These are phyloP conservation scores for Smithornis capensis DNA, from an alignment of 2,113 vertebrate genomes.

Conservation along the genomic window DNA sequence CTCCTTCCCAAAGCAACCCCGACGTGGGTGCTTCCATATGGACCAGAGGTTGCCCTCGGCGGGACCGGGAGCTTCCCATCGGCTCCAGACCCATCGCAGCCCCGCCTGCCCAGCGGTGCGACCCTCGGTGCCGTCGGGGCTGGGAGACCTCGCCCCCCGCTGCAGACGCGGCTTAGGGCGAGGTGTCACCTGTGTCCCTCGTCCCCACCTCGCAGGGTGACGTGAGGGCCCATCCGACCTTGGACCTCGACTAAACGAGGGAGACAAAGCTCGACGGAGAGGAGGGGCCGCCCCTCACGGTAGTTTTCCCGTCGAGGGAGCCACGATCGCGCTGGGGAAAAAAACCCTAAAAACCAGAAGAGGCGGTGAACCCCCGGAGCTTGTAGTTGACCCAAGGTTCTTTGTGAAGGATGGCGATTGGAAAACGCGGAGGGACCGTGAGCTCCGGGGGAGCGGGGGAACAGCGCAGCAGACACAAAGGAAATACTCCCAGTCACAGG, in stretches of 20 bases:
- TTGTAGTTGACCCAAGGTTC: neutral
- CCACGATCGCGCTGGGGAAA: neutral
- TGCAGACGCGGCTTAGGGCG: neutral
- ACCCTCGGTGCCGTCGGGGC: neutral
- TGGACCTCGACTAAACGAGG: neutral
- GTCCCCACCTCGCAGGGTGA: neutral
- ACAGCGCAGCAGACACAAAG: conserved; percentile 25
- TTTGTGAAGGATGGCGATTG: neutral
- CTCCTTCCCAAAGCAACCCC: neutral
- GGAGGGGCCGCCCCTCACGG: neutral
- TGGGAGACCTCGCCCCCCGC: neutral
- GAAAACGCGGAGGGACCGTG: neutral
- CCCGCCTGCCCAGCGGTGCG: neutral
- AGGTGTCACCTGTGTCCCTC: neutral
- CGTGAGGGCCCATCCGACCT: neutral
- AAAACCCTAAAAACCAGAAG: neutral
- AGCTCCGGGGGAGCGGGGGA: neutral
- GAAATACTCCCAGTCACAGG: neutral
- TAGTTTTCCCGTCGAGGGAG: neutral
- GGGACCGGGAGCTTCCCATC: neutral
- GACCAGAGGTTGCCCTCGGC: neutral
- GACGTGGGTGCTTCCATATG: rapidly evolving
- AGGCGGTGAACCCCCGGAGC: neutral
- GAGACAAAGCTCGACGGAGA: neutral
- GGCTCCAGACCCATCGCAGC: neutral